Evolutionary conservation across 2,888 invertebrate species (phyloP).

Genomic region (Lymantria monacha): DNA sequence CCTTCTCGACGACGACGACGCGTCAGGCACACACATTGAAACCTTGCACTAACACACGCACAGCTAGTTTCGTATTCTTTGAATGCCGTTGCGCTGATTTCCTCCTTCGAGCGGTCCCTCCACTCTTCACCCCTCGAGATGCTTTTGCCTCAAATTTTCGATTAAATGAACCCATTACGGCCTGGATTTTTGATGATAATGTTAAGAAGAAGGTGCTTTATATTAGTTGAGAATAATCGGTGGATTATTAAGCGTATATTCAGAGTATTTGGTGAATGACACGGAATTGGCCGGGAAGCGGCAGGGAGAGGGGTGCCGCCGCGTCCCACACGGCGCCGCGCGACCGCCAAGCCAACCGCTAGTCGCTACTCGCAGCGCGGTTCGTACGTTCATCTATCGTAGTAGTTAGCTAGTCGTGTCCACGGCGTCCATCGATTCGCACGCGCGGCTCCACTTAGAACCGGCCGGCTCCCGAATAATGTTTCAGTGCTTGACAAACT

Average conservation of each 20-base stretch:
- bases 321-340: constrained; percentile 42
- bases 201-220: constrained; percentile 16
- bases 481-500: constrained; percentile 82
- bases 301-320: constrained; percentile 35
- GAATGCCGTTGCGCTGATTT: constrained; percentile 67
- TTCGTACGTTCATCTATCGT: constrained; percentile 31
- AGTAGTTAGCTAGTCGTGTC: constrained; percentile 60
- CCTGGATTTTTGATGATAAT: not conserved
- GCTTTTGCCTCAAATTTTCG: constrained; percentile 28
- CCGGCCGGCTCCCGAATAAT: constrained; percentile 81
- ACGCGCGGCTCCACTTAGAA: constrained; percentile 76
- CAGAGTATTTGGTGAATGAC: constrained; percentile 73
- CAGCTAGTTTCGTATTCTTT: constrained; percentile 45
- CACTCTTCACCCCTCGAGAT: constrained; percentile 52
- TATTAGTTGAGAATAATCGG: constrained; percentile 27
- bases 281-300: constrained; percentile 56
- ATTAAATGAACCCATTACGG: not conserved
- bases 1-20: constrained; percentile 45
- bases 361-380: constrained; percentile 39
- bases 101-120: constrained; percentile 62
- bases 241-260: constrained; percentile 54
- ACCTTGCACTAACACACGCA: constrained; percentile 54
- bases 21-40: constrained; percentile 48
- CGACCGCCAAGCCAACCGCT: constrained; percentile 45
- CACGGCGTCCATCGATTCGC: constrained; percentile 75